Percentiles rank a stretch among this genome's conserved stretches.
These are phyloP conservation scores for Lonchura striata DNA, from an alignment of 2,113 vertebrate species.

Conservation along the genomic window DNA sequence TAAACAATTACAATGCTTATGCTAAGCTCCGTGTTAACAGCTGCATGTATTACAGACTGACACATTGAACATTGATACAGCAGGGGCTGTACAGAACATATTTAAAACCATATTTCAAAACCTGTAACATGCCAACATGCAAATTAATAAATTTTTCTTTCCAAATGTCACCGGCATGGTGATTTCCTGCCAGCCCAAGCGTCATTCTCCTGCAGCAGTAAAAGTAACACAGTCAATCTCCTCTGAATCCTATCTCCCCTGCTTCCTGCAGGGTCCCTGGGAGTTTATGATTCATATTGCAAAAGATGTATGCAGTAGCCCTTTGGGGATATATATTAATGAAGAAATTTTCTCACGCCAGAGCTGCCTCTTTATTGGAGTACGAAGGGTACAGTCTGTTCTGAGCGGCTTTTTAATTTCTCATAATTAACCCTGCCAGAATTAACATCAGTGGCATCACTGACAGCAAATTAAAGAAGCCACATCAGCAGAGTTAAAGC, in stretches of 20 bases:
- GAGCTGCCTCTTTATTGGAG: slow-evolving; percentile 67
- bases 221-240: slow-evolving; percentile 64
- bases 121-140: slow-evolving; percentile 54
- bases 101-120: slow-evolving; percentile 66
- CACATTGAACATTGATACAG: not conserved
- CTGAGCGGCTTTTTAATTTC: slow-evolving; percentile 72
- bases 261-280: slow-evolving; percentile 44
- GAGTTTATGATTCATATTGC: slow-evolving; percentile 72
- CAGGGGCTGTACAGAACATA: not conserved
- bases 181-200: slow-evolving; percentile 60
- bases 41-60: slow-evolving; percentile 25
- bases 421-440: slow-evolving; percentile 76
- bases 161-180: slow-evolving; percentile 61
- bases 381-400: slow-evolving; percentile 76
- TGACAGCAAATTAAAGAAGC: slow-evolving; percentile 67
- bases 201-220: slow-evolving; percentile 57
- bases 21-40: slow-evolving; percentile 60
- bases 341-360: slow-evolving; percentile 71
- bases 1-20: slow-evolving; percentile 67
- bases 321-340: slow-evolving; percentile 76
- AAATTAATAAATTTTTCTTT: slow-evolving; percentile 71
- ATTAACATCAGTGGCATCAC: slow-evolving; percentile 67
- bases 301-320: slow-evolving; percentile 34
- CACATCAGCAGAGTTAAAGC: slow-evolving; percentile 45
- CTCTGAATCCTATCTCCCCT: slow-evolving; percentile 59